Evolutionary conservation across 2,888 invertebrate species (phyloP), one percentile per base, ranked within the genome.

Genomic region (Lumbricus terrestris): DNA sequence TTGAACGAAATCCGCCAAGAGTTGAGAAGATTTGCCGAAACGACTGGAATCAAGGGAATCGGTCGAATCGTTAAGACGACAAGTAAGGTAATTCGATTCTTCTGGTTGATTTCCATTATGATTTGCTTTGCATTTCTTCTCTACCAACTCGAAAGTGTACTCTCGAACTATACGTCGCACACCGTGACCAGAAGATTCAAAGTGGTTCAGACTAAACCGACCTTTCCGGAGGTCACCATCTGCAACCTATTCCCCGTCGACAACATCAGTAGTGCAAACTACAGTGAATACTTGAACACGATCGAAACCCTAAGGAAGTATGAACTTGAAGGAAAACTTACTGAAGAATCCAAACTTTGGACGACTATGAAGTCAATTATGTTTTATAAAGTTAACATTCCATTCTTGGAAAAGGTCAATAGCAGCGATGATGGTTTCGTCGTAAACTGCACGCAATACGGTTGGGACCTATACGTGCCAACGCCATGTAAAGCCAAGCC

Each of bases 21-120:
- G 88, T 33, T 88, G 42, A 40, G 88, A 40, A 40, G 37, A 37
- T 88, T 88, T 37, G 40, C 42, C 33, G 42, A 88, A 40, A 88
- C 88, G n/a, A 88, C 88, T 33, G 37, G 42, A 20, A 40, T 88
- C 18, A 88, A 88, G 37, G 88, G 88, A 18, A 29, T 88, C n/a
- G 38, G 42, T 29, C 40, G 88, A 18, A 37, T 88, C 34, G 88
- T 88, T n/a, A 35, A 40, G 40, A 88, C 88, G 8, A n/a, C 40
- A 37, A 88, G 40, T n/a, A 88, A 88, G 37, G 88, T 88, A 88
- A 42, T 37, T 23, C 37, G 40, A 33, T 38, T 88, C 34, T 47
- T 40, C n/a, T 88, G 88, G 88, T 33, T 40, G 20, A 33, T 18
- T 2, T 34, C 88, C 20, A 47, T 88, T 20, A 6, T 88, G n/a